These are phyloP conservation scores for Goniozus legneri DNA, from an alignment of 1,140 invertebrate genomes.

Conservation along the genomic window DNA sequence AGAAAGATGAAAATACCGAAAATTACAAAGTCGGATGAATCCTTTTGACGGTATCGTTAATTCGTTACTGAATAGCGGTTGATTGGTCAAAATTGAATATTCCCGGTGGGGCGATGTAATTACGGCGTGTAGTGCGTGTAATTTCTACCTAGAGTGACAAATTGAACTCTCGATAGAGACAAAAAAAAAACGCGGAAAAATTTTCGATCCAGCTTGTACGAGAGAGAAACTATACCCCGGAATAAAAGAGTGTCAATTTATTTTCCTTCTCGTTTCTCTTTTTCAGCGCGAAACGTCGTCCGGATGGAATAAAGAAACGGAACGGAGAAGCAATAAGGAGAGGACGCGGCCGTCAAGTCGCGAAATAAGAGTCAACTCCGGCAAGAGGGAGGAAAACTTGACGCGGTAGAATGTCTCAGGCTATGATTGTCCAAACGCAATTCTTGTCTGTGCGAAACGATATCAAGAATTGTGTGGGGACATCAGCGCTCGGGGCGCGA, in stretches of 20 bases:
- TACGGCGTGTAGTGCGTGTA: no score
- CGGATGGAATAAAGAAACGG: not conserved
- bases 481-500: slow-evolving; percentile 53
- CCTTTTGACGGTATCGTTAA: slow-evolving; percentile 19
- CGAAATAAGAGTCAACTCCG: not conserved
- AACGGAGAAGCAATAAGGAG: not conserved
- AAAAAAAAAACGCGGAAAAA: no score
- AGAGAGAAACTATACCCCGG: no score
- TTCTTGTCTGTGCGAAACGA: slow-evolving; percentile 50
- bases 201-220: no score
- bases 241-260: no score
- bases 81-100: slow-evolving; percentile 32
- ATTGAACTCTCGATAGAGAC: no score
- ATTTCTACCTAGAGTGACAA: no score
- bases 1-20: no score
- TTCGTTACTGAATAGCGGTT: slow-evolving; percentile 29
- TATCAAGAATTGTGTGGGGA: slow-evolving; percentile 57
- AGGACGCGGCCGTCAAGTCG: not conserved
- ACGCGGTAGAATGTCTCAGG: slow-evolving; percentile 40
- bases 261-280: no score
- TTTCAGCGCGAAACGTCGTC: no score
- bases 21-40: not conserved
- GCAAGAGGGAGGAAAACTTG: not conserved
- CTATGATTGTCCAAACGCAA: slow-evolving; percentile 59
- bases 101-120: slow-evolving; percentile 22